Conservation (phyloP, 2,113 vertebrate species). For the Sander vitreus region DNA sequence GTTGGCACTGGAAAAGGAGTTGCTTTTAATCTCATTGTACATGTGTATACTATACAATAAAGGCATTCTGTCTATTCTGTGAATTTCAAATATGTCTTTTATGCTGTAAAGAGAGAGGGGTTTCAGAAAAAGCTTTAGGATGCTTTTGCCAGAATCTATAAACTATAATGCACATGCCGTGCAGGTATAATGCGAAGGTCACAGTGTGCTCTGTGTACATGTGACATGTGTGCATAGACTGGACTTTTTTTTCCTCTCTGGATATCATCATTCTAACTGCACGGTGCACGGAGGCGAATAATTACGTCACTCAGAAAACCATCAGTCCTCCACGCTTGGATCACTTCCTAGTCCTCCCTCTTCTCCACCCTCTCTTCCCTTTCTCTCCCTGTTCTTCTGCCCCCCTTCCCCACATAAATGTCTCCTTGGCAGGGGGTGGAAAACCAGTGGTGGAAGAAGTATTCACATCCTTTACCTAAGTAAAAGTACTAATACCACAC, state of each 20-base stretch:
- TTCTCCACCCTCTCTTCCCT: neutral
- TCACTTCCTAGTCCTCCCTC: conserved; percentile 67
- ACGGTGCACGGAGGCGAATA: conserved; percentile 75
- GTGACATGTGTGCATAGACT: conserved; percentile 34
- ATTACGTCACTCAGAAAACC: conserved; percentile 82
- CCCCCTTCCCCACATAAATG: conserved; percentile 56
- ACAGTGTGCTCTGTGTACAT: conserved; percentile 58
- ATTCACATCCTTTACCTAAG: no score
- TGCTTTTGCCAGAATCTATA: conserved; percentile 72
- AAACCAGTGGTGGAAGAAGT: no score
- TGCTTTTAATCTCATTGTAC: no score
- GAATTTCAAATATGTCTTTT: no score
- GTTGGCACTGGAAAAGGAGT: no score
- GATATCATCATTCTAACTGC: conserved; percentile 80
- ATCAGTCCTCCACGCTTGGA: conserved; percentile 81
- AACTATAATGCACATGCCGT: conserved; percentile 71
- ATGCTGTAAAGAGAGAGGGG: no score
- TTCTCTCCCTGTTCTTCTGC: conserved; percentile 22
- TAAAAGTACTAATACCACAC: no score
- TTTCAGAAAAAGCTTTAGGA: conserved; percentile 26
- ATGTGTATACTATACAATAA: no score
- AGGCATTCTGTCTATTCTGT: no score
- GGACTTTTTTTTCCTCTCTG: conserved; percentile 42
- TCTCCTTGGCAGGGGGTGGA: conserved; percentile 62
- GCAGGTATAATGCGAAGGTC: conserved; percentile 76